A percentile compares a stretch with the other conserved stretches of the same genome.
Evolutionary conservation across 2,797 vertebrate species (phyloP).

Genomic region (Falco columbarius): DNA sequence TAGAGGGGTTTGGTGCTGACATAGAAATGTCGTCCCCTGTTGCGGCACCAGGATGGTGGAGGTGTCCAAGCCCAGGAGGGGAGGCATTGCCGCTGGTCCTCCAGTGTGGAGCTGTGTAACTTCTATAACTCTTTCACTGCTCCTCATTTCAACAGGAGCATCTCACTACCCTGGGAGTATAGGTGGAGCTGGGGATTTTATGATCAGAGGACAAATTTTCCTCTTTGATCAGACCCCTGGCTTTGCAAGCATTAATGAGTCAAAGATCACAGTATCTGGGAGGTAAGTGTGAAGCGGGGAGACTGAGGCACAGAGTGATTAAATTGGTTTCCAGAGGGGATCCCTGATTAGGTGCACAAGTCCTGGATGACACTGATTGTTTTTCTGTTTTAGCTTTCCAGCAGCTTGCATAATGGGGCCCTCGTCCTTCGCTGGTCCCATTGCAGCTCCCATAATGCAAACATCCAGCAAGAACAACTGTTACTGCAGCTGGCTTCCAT

Average conservation of each 20-base stretch:
- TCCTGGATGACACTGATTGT: background rate
- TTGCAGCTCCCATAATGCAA: background rate
- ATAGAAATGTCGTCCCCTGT: background rate
- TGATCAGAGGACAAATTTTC: background rate
- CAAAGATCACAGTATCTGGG: background rate
- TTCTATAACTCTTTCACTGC: background rate
- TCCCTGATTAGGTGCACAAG: background rate
- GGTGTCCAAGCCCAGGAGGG: background rate
- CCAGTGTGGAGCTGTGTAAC: background rate
- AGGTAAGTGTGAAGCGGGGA: background rate
- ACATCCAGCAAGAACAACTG: background rate
- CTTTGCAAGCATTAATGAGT: slow-evolving; percentile 15
- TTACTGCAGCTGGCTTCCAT: background rate
- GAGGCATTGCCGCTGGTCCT: background rate
- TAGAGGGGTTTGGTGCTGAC: background rate
- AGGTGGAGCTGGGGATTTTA: background rate
- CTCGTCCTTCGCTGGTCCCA: rapidly evolving
- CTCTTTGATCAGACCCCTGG: background rate
- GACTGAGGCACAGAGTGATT: background rate
- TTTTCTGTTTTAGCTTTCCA: background rate
- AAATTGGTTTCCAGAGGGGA: background rate
- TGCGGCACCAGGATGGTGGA: background rate
- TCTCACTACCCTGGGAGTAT: background rate
- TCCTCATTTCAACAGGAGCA: background rate
- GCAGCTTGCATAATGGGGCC: background rate